A percentile compares a stretch with the other conserved stretches of the same genome.
phyloP scores from a whole-genome alignment of 2,888 invertebrate genomes.

The Agriopis marginaria region DNA sequence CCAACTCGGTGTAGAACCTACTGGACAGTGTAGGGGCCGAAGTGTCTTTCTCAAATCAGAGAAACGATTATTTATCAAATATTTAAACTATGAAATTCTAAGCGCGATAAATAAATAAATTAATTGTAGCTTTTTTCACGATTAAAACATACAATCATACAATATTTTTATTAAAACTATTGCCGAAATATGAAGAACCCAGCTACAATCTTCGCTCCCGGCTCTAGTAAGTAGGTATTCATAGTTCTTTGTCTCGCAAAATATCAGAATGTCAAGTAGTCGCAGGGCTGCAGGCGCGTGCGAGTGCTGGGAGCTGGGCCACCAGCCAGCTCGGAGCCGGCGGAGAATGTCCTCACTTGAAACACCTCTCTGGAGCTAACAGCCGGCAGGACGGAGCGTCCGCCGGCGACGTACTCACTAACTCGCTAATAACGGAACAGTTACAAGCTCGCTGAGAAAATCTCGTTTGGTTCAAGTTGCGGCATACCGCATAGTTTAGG shows the following conservation, averaged over 20 bases:
- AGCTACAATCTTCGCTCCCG: constrained; percentile 16
- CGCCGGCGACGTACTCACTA: constrained; percentile 27
- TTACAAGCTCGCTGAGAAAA: constrained; percentile 47
- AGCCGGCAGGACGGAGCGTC: background rate
- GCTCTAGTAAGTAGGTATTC: constrained; percentile 1
- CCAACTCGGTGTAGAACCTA: too few relatives aligned
- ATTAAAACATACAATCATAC: too few relatives aligned
- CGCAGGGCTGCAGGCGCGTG: background rate
- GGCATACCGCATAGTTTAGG: constrained; percentile 5
- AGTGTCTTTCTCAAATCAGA: too few relatives aligned
- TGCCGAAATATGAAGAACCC: constrained; percentile 7
- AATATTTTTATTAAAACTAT: too few relatives aligned
- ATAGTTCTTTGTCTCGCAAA: constrained; percentile 6
- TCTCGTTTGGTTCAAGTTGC: constrained; percentile 32
- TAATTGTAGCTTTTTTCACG: too few relatives aligned
- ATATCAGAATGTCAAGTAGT: constrained; percentile 16
- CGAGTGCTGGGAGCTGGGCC: too few relatives aligned
- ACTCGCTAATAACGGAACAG: constrained; percentile 55
- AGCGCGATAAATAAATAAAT: too few relatives aligned
- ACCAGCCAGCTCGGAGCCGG: constrained; percentile 4
- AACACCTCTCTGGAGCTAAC: constrained; percentile 20
- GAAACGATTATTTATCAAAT: too few relatives aligned
- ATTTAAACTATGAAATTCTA: too few relatives aligned
- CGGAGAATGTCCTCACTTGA: constrained; percentile 30
- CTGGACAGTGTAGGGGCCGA: too few relatives aligned